A percentile compares a stretch with the other conserved stretches of the same genome.
Evolutionary conservation across 2,797 vertebrate species (phyloP).

Genomic region (Florisuga fusca): DNA sequence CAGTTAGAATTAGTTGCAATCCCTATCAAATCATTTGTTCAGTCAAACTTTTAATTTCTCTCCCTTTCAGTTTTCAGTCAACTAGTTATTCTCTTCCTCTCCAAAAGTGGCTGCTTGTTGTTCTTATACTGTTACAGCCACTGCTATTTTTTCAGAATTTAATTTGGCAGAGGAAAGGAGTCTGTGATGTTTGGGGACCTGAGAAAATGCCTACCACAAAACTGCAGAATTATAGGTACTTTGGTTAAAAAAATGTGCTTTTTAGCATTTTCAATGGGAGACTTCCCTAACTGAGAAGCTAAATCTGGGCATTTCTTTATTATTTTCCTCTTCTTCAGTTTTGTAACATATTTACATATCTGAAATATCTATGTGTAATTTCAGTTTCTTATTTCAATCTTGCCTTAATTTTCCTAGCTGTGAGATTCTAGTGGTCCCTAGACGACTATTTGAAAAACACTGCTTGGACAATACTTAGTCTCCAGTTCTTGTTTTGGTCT

Average conservation of each 20-base stretch:
- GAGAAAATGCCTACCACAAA: neutral
- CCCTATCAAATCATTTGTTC: neutral
- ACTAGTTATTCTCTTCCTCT: neutral
- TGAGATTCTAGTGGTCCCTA: neutral
- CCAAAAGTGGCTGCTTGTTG: neutral
- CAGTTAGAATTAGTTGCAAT: neutral
- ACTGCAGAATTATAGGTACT: neutral
- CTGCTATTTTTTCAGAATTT: neutral
- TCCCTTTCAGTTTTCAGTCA: neutral
- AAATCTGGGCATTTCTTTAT: neutral
- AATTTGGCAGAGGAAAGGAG: neutral
- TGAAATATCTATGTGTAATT: neutral
- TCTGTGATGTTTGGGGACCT: neutral
- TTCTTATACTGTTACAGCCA: neutral
- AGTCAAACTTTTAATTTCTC: neutral
- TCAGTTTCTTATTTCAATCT: neutral
- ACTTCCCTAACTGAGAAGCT: neutral
- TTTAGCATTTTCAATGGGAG: neutral
- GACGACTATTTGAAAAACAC: slow-evolving; percentile 8
- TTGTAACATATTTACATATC: neutral
- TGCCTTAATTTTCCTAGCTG: neutral
- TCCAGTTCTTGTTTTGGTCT: neutral
- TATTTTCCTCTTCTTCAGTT: neutral
- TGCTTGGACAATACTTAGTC: slow-evolving; percentile 6
- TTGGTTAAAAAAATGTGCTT: neutral